Conservation (phyloP, 1,140 invertebrate species). For the Aleiodes sp. region DNA sequence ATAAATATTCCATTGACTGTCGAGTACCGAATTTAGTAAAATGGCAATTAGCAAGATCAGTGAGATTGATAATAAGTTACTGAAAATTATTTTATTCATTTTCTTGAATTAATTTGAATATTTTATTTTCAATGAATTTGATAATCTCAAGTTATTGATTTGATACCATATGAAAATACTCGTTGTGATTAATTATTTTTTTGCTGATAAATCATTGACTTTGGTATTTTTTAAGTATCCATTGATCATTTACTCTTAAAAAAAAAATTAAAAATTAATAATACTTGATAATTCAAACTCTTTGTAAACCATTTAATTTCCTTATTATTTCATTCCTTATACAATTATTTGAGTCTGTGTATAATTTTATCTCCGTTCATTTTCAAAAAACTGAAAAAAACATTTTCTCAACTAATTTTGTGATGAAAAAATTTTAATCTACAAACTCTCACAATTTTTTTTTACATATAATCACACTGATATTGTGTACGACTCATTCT, state of each 20-base stretch:
- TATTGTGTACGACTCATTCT: not conserved
- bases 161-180: conserved; percentile 33
- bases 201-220: conserved; percentile 13
- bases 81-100: not conserved
- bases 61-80: not conserved
- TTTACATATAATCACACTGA: no score
- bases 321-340: no score
- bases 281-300: no score
- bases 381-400: no score
- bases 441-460: no score
- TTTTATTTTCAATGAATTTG: not conserved
- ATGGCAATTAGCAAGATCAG: conserved; percentile 35
- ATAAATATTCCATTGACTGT: conserved; percentile 60
- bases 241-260: not conserved
- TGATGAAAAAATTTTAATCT: no score
- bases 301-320: no score
- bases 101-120: not conserved
- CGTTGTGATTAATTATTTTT: conserved; percentile 22
- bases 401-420: no score
- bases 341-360: no score
- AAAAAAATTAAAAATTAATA: not conserved
- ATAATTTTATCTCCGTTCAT: no score
- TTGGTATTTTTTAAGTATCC: not conserved
- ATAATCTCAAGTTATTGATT: not conserved
- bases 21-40: conserved; percentile 46